Conservation (phyloP, 2,797 vertebrate genomes). For the Sebastes diploproa region DNA sequence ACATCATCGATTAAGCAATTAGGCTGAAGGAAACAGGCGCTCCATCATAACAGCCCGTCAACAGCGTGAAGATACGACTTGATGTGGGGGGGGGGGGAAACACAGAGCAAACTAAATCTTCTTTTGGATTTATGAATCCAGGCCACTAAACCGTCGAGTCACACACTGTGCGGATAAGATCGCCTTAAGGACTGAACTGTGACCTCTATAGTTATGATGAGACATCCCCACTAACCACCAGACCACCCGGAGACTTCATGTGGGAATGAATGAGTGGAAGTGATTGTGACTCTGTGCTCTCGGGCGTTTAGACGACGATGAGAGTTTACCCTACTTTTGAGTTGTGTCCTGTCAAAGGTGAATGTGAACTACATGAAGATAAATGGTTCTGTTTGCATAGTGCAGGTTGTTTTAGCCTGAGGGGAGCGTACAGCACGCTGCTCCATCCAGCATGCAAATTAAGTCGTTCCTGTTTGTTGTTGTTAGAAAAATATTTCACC, state of each 20-base stretch:
- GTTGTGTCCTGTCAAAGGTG: background rate
- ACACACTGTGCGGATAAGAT: background rate
- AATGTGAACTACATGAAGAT: background rate
- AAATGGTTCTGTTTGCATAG: background rate
- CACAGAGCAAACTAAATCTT: background rate
- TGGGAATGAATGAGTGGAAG: background rate
- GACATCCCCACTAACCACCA: background rate
- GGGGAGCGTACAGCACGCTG: background rate
- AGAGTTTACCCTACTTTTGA: background rate
- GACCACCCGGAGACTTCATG: background rate
- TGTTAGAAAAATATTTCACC: background rate
- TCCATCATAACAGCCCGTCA: background rate
- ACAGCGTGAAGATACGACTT: background rate
- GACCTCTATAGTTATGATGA: slow-evolving; percentile 17
- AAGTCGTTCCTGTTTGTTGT: background rate
- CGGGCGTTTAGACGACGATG: background rate
- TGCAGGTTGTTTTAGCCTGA: background rate
- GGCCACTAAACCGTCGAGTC: background rate
- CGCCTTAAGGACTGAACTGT: slow-evolving; percentile 6
- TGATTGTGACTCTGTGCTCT: background rate
- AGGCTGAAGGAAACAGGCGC: background rate
- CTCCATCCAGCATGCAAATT: background rate
- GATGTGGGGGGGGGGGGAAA: background rate
- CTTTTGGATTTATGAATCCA: background rate
- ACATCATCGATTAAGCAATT: slow-evolving; percentile 18